A percentile compares a stretch with the other conserved stretches of the same genome.
Conservation (phyloP, 2,888 invertebrate genomes). For the Cataglyphis cursor region DNA sequence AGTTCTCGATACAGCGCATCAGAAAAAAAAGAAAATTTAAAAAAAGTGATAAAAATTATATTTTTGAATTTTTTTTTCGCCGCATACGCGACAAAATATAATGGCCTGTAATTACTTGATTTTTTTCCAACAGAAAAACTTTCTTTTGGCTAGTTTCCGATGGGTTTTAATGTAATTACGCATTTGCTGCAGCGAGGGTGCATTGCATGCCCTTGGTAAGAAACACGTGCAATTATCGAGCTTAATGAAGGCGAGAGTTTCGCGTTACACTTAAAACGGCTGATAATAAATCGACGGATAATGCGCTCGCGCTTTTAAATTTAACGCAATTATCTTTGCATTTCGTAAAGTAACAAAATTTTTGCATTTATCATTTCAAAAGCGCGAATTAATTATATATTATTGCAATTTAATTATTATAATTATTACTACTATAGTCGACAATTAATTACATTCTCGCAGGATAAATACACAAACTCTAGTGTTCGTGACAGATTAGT, state of each 20-base stretch:
- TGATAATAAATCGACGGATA: constrained; percentile 1
- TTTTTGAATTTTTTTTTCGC: constrained; percentile 61
- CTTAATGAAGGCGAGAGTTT: constrained; percentile 45
- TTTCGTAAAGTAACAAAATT: background rate
- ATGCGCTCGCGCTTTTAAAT: background rate
- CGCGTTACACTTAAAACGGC: background rate
- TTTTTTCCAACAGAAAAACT: constrained; percentile 58
- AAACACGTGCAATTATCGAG: constrained; percentile 35
- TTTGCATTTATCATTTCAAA: background rate
- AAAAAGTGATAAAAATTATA: constrained; percentile 66
- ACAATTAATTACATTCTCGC: background rate
- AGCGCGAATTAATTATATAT: background rate
- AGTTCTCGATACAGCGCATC: background rate
- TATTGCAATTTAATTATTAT: background rate
- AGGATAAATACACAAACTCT: background rate
- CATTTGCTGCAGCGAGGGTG: background rate
- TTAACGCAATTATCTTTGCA: background rate
- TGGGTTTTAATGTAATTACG: constrained; percentile 35
- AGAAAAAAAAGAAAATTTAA: constrained; percentile 10
- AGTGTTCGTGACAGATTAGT: background rate
- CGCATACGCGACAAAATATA: constrained; percentile 54
- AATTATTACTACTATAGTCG: background rate
- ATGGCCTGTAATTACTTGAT: constrained; percentile 49
- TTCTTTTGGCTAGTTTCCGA: constrained; percentile 46
- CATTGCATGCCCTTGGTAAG: constrained; percentile 11